Percentiles rank a stretch among this genome's conserved stretches.
phyloP scores from a whole-genome alignment of 2,888 invertebrate species.

The Pollenia amentaria region DNA sequence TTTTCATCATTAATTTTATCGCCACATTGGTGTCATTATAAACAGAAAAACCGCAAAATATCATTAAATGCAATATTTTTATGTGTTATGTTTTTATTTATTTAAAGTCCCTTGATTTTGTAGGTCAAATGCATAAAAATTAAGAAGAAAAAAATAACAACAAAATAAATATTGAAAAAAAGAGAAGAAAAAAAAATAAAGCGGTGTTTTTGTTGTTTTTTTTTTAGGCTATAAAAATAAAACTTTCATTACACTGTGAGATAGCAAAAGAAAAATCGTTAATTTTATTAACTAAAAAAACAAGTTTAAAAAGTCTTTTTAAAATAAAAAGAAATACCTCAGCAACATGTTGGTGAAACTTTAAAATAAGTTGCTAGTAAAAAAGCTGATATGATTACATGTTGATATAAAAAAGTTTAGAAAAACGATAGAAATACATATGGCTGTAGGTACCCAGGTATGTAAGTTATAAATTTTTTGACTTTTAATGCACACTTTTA shows the following conservation, averaged over 20 bases:
- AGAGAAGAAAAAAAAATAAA: conserved; percentile 1
- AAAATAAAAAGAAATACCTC: too few relatives aligned
- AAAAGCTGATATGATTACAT: too few relatives aligned
- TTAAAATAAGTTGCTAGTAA: too few relatives aligned
- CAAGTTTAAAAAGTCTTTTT: too few relatives aligned
- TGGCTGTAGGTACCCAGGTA: too few relatives aligned
- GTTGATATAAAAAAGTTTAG: too few relatives aligned
- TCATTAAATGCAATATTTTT: conserved; percentile 61
- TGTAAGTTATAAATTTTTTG: too few relatives aligned
- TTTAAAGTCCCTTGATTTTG: conserved; percentile 59
- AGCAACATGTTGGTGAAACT: too few relatives aligned
- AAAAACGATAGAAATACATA: too few relatives aligned
- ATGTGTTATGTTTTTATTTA: conserved; percentile 43
- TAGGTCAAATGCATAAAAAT: conserved; percentile 69
- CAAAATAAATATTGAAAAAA: background rate
- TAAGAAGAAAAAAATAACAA: conserved; percentile 8
- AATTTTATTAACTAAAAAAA: background rate
- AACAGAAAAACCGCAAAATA: conserved; percentile 64
- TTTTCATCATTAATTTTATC: conserved; percentile 63
- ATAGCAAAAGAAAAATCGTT: background rate
- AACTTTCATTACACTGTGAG: conserved; percentile 10
- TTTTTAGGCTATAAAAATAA: background rate
- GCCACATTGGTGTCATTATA: conserved; percentile 65
- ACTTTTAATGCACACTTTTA: too few relatives aligned
- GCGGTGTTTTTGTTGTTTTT: conserved; percentile 1